These are phyloP conservation scores for Ooceraea biroi DNA, from an alignment of 1,140 invertebrate genomes.

Conservation along the genomic window DNA sequence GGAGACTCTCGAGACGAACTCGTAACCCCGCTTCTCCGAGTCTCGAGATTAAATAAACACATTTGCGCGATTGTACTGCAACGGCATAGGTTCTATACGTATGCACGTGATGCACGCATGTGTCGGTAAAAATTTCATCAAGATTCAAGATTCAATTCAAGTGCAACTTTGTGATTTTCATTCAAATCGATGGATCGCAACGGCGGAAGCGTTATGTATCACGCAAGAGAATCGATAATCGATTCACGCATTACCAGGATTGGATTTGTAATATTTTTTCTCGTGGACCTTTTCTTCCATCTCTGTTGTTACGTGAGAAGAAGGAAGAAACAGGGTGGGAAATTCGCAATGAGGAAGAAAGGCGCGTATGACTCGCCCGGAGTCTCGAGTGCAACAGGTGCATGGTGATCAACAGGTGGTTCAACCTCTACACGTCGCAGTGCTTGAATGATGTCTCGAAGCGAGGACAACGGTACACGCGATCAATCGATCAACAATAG, in stretches of 20 bases:
- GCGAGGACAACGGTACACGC: conserved; percentile 10
- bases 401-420: conserved; percentile 51
- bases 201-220: not conserved
- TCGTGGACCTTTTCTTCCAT: conserved; percentile 5
- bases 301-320: not conserved
- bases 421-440: conserved; percentile 4
- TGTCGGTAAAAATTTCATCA: conserved; percentile 4
- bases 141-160: too few relatives aligned
- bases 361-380: conserved; percentile 13
- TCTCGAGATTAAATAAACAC: conserved; percentile 59
- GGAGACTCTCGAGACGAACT: conserved; percentile 45
- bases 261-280: conserved; percentile 20
- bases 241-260: not conserved
- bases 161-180: too few relatives aligned
- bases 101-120: not conserved
- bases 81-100: conserved; percentile 31
- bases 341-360: conserved; percentile 1
- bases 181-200: conserved; percentile 72
- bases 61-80: conserved; percentile 57
- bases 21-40: conserved; percentile 51
- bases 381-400: conserved; percentile 61
- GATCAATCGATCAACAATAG: conserved; percentile 25
- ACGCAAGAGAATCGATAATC: not conserved
- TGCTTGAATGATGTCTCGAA: conserved; percentile 16
- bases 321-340: conserved; percentile 9